These are phyloP conservation scores for Liasis olivaceus DNA, from an alignment of 2,797 vertebrate genomes.

Conservation along the genomic window DNA sequence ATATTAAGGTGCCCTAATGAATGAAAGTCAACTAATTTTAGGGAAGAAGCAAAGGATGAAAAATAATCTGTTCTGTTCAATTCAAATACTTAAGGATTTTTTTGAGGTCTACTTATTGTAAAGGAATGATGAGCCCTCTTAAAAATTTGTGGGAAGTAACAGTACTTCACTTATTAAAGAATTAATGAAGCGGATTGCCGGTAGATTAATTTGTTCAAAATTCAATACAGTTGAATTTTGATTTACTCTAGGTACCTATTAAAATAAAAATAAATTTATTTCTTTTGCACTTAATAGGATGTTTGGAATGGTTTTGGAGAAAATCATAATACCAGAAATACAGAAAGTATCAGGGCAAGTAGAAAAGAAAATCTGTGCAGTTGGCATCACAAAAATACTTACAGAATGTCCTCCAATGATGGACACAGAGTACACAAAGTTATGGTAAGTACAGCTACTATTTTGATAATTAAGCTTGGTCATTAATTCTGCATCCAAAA, in stretches of 20 bases:
- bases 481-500: not conserved
- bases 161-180: not conserved
- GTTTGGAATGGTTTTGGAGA: constrained; percentile 99
- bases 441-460: constrained; percentile 81
- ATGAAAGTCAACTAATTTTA: not conserved
- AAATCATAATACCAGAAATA: constrained; percentile 96
- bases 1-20: not conserved
- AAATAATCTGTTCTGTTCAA: not conserved
- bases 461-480: not conserved
- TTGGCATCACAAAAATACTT: constrained; percentile 94
- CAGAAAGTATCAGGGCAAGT: constrained; percentile 96
- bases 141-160: not conserved
- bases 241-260: not conserved
- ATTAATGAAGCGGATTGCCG: not conserved
- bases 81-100: not conserved
- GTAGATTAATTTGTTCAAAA: not conserved
- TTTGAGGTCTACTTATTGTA: not conserved
- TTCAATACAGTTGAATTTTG: not conserved
- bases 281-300: constrained; percentile 77
- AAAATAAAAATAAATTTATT: not conserved
- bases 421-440: constrained; percentile 97
- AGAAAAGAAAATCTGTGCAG: constrained; percentile 98
- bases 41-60: not conserved
- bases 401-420: constrained; percentile 98
- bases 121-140: not conserved